These are phyloP conservation scores for Bergia sp. DNA, from an alignment of 92 coral and sea anemone genomes.

Conservation along the genomic window DNA sequence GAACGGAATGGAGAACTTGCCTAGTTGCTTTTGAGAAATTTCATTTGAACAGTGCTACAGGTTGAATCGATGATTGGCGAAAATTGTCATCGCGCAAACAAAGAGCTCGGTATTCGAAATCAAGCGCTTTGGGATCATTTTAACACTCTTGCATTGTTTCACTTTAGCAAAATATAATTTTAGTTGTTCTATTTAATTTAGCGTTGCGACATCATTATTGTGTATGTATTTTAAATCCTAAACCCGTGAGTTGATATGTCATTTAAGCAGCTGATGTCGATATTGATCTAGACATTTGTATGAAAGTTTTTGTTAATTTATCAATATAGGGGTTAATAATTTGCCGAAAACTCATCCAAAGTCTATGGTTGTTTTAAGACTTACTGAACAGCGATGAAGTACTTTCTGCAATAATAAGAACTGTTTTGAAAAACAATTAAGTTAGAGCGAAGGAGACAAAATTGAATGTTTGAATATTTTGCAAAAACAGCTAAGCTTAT, in stretches of 20 bases:
- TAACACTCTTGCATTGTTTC: background rate
- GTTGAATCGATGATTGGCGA: background rate
- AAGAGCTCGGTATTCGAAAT: background rate
- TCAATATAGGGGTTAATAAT: background rate
- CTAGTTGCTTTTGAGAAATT: background rate
- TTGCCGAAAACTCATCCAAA: background rate
- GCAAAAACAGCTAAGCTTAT: background rate
- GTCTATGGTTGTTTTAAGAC: background rate
- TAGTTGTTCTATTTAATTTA: slow-evolving; percentile 12
- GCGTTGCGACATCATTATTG: slow-evolving; percentile 6
- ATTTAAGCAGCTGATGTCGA: background rate
- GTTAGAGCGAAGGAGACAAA: background rate
- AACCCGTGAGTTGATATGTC: slow-evolving; percentile 1
- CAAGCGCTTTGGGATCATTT: background rate
- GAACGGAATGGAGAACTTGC: no score
- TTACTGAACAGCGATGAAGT: background rate
- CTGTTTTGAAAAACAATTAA: background rate
- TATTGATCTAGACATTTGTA: background rate
- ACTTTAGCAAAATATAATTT: slow-evolving; percentile 5
- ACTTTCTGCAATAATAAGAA: background rate
- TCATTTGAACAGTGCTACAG: background rate
- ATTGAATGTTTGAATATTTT: background rate
- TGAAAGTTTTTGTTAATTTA: background rate
- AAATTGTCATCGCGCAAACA: background rate
- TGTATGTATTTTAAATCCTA: background rate